A percentile compares a stretch with the other conserved stretches of the same genome.
These are phyloP conservation scores for Centropus unirufus DNA, from an alignment of 2,113 vertebrate species.

Conservation along the genomic window DNA sequence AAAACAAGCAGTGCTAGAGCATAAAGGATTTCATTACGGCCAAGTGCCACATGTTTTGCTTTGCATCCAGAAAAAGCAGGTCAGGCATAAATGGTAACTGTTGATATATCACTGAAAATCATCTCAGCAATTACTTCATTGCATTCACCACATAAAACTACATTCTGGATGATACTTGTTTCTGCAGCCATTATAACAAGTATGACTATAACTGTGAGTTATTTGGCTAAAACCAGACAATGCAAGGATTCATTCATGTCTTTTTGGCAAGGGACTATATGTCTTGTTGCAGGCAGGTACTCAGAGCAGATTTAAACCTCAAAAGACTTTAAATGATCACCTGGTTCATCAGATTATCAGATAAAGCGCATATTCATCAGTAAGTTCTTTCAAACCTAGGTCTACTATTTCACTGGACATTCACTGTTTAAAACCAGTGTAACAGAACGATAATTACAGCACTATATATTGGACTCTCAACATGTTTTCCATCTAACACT, in stretches of 20 bases:
- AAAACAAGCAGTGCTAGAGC: neutral
- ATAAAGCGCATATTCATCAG: neutral
- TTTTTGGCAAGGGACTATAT: neutral
- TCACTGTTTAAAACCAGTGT: neutral
- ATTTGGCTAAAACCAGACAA: neutral
- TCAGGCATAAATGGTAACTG: neutral
- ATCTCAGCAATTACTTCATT: neutral
- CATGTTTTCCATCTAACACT: neutral
- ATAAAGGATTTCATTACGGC: neutral
- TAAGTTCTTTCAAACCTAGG: neutral
- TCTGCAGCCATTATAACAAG: neutral
- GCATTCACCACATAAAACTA: neutral
- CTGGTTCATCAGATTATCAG: neutral
- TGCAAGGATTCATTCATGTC: neutral
- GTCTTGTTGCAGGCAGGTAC: neutral
- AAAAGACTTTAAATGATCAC: neutral
- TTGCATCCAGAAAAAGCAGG: neutral
- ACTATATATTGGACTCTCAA: neutral
- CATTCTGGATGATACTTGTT: neutral
- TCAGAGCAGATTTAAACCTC: neutral
- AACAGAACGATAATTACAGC: neutral
- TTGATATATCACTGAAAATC: neutral
- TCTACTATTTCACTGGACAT: neutral
- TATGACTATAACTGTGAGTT: neutral
- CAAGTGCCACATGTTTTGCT: neutral